Evolutionary conservation across 2,888 invertebrate genomes (phyloP).

Genomic region (Sesia bembeciformis): DNA sequence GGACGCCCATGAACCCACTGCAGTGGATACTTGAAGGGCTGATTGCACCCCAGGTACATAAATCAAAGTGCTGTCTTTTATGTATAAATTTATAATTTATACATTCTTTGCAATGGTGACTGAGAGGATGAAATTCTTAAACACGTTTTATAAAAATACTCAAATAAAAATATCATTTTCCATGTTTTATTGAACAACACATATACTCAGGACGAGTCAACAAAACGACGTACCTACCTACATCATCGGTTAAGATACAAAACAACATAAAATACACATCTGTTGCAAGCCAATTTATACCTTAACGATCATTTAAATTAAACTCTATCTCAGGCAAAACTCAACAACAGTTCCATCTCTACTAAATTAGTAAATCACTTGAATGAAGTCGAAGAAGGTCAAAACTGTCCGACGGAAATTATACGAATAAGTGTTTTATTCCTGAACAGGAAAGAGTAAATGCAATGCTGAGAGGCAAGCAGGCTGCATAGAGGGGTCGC

Average conservation of each 20-base stretch:
- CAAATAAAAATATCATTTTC: background rate
- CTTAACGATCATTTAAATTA: background rate
- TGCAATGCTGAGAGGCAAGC: conserved; percentile 18
- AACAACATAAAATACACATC: background rate
- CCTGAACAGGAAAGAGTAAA: conserved; percentile 17
- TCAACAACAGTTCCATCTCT: background rate
- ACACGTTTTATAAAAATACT: background rate
- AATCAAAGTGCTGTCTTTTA: too few species aligned
- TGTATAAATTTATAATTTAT: too few species aligned
- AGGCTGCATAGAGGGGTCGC: conserved; percentile 24
- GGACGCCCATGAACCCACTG: too few species aligned
- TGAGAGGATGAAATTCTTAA: too few species aligned
- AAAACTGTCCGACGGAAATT: conserved; percentile 34
- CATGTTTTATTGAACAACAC: background rate
- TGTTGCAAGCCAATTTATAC: background rate
- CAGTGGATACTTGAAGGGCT: too few species aligned
- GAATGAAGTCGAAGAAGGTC: conserved; percentile 35
- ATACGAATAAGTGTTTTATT: conserved; percentile 29
- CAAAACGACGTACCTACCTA: background rate
- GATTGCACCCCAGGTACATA: too few species aligned
- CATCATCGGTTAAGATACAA: background rate
- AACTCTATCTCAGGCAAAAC: background rate
- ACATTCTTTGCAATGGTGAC: too few species aligned
- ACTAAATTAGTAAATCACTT: conserved; percentile 11
- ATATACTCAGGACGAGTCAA: conserved; percentile 1